Evolutionary conservation across 2,113 vertebrate species (phyloP).

Genomic region (Antigone vipio): DNA sequence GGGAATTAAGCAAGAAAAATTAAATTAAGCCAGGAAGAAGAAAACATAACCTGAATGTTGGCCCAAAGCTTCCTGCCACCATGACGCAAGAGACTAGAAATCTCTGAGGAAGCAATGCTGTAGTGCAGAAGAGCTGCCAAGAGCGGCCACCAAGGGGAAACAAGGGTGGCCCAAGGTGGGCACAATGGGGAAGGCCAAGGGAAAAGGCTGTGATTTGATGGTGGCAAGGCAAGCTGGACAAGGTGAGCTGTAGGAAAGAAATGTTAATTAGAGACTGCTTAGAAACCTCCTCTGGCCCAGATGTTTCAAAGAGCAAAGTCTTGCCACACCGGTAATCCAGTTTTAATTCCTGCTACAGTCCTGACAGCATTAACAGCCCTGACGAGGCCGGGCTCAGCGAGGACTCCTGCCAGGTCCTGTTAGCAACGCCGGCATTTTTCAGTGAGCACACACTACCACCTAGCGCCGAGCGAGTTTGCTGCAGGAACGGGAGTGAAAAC

Average conservation of each 20-base stretch:
- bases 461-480: neutral
- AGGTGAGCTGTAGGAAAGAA: neutral
- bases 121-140: neutral
- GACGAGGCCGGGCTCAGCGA: fast-evolving
- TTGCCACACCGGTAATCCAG: neutral
- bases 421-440: neutral
- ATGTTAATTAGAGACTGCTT: neutral
- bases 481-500: neutral
- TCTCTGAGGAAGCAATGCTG: neutral
- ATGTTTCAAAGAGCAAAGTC: neutral
- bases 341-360: neutral
- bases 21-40: neutral
- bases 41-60: neutral
- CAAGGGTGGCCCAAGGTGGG: neutral
- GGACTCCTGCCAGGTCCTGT: neutral
- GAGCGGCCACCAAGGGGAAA: neutral
- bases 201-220: neutral
- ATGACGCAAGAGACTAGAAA: neutral
- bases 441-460: neutral
- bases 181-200: neutral
- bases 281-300: neutral
- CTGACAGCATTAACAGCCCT: neutral
- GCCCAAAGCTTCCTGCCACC: neutral
- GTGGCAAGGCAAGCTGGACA: neutral
- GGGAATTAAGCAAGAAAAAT: neutral